These are phyloP conservation scores for Drosophila infuscata DNA, from an alignment of 2,888 invertebrate genomes.

Conservation along the genomic window DNA sequence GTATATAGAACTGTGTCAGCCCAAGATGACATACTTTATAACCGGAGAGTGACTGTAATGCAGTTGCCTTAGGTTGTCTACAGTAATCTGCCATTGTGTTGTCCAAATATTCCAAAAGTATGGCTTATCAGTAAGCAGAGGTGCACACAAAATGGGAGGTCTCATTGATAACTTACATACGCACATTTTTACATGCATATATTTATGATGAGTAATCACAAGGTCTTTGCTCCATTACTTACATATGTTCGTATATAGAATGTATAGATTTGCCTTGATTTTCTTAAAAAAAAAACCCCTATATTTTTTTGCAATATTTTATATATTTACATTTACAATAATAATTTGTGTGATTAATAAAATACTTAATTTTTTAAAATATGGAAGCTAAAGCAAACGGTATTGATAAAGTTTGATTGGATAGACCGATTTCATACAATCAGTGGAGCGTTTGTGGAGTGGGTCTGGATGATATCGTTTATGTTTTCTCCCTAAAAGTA, in stretches of 20 bases:
- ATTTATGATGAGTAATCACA: constrained; percentile 11
- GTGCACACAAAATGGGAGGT: constrained; percentile 34
- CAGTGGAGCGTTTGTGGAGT: too few species aligned
- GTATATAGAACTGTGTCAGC: neutral
- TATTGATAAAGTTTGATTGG: neutral
- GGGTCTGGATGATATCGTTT: neutral
- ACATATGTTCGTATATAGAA: neutral
- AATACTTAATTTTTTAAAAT: neutral
- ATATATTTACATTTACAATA: neutral
- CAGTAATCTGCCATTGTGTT: constrained; percentile 58
- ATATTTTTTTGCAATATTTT: neutral
- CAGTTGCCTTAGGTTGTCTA: constrained; percentile 31
- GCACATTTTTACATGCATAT: neutral
- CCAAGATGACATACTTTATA: constrained; percentile 21
- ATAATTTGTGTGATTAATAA: neutral
- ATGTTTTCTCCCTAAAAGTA: neutral
- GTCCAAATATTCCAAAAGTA: constrained; percentile 43
- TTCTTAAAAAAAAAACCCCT: neutral
- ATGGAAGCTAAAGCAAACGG: neutral
- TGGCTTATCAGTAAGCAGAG: constrained; percentile 53
- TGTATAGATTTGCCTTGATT: neutral
- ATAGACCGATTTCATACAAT: neutral
- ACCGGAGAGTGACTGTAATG: constrained; percentile 7
- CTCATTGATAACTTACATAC: constrained; percentile 33
- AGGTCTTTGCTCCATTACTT: constrained; percentile 23